Conservation (phyloP, 2,797 vertebrate genomes). For the Oreonectes daqikongensis region DNA sequence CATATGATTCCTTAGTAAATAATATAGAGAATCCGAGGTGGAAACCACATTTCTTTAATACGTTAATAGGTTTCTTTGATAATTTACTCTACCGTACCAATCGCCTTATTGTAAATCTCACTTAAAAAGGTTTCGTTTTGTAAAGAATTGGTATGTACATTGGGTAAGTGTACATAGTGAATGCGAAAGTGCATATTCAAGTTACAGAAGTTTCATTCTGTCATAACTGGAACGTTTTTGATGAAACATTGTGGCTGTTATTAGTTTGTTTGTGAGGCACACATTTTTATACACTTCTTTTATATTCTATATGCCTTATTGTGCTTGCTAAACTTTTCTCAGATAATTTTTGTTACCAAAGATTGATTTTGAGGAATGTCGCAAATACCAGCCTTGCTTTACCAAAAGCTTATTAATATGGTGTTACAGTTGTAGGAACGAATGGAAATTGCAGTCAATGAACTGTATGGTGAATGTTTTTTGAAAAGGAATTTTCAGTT, state of each 20-base stretch:
- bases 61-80: background rate
- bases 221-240: slow-evolving; percentile 64
- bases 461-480: background rate
- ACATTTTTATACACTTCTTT: slow-evolving; percentile 4
- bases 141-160: slow-evolving; percentile 63
- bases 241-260: slow-evolving; percentile 26
- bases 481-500: slow-evolving; percentile 26
- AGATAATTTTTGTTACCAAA: slow-evolving; percentile 50
- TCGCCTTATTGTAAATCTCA: background rate
- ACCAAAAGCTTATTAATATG: slow-evolving; percentile 21
- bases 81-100: background rate
- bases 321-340: slow-evolving; percentile 12
- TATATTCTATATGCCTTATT: slow-evolving; percentile 31
- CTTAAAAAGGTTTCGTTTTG: slow-evolving; percentile 55
- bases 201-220: slow-evolving; percentile 31
- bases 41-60: too few species aligned
- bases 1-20: slow-evolving; percentile 6
- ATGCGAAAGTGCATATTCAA: slow-evolving; percentile 58
- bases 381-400: background rate
- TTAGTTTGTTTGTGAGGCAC: slow-evolving; percentile 4
- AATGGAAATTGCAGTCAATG: background rate
- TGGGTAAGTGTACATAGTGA: slow-evolving; percentile 43
- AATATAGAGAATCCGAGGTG: slow-evolving; percentile 11
- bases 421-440: background rate
- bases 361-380: slow-evolving; percentile 41